Conservation (phyloP, 30 jellyfish, hydroid and myxozoan species). For the Pseudorhiza aurosa region DNA sequence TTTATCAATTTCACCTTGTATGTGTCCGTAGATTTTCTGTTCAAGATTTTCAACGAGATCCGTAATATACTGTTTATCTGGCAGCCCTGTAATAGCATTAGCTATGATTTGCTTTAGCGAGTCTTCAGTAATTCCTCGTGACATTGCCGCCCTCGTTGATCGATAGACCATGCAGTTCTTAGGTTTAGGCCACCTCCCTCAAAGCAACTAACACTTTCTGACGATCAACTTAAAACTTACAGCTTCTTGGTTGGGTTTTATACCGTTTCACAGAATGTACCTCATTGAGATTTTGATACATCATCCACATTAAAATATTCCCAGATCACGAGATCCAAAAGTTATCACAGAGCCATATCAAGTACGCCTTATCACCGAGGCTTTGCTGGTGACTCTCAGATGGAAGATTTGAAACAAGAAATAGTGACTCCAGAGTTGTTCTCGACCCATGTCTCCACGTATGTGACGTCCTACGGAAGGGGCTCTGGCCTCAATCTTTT, state of each 20-base stretch:
- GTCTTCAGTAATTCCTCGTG: slow-evolving; percentile 28
- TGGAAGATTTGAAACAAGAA: no score
- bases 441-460: no score
- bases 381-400: no score
- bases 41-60: slow-evolving; percentile 36
- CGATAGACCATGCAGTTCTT: slow-evolving; percentile 12
- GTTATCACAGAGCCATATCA: no score
- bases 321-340: no score
- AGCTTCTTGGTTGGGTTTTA: background rate
- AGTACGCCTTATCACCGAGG: no score
- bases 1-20: slow-evolving; percentile 23
- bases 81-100: slow-evolving; percentile 38
- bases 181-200: slow-evolving; percentile 28
- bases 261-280: slow-evolving; percentile 4
- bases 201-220: slow-evolving; percentile 9
- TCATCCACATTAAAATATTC: no score
- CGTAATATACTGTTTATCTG: slow-evolving; percentile 23
- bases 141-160: slow-evolving; percentile 17
- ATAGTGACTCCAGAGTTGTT: no score
- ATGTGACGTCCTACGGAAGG: no score
- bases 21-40: slow-evolving; percentile 28
- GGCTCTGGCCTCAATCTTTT: no score
- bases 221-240: background rate
- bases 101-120: slow-evolving; percentile 34
- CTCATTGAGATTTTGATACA: no score